Base-by-base conservation (phyloP, 2,888 invertebrate species). In the Sphinx pinastri region DNA sequence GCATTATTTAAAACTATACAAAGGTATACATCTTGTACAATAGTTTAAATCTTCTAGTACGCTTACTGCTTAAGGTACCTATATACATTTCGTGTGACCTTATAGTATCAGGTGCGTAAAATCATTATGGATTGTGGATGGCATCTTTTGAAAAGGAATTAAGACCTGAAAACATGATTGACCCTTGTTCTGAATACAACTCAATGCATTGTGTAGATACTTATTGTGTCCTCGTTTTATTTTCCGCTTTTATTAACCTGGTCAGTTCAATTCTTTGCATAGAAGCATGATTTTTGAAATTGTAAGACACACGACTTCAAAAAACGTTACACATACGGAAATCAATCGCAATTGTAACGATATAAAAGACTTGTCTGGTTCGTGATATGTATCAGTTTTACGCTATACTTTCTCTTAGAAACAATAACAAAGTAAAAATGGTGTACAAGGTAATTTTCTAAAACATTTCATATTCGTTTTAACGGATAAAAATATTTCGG, bases 321-420 rank as follows among this genome's bases (percentile, higher is more conserved):
- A 51, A 58, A 12, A 10, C 31, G 5, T 54, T 68, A 60, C 67
- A 52, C 14, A 68, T 19, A 31, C 58, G 51, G 68, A 68, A 68
- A 52, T 19, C 51, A 68, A 60, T 63, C 51, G 55, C 54, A 63
- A 71, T n/a, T 16, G 63, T 51, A 45, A 51, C 66, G 68, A 71
- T 71, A 71, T 70, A 71, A 71, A 70, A 57, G 63, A 47, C 51
- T 47, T 57, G 49, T 51, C 45, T 63, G 57, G 54, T 66, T 49
- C 63, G 19, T 14, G 57, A 68, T 57, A 68, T 58, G 57, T 68
- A 71, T 68, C 70, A 71, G 68, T 71, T 68, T 45, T 63, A 54
- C 63, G 45, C 57, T 70, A 14, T 25, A 58, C 67, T 67, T 70
- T 59, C 67, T 54, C 25, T 52, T 54, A 54, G 31, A 54, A 67